These are phyloP conservation scores for Eubasilissa splendida DNA, from an alignment of 2,888 invertebrate species.

Conservation along the genomic window DNA sequence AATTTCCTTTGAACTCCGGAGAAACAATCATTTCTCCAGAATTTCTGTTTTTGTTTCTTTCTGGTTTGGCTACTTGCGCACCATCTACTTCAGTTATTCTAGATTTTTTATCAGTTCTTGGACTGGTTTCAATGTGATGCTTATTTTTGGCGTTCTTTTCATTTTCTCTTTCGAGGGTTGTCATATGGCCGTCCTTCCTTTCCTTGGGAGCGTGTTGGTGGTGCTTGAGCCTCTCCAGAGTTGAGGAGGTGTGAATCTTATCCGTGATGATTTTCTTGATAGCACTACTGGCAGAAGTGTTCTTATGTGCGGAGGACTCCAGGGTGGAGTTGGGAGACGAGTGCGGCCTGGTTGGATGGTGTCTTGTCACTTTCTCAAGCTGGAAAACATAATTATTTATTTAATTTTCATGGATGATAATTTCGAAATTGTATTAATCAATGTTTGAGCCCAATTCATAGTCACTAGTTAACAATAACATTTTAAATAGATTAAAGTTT, in stretches of 20 bases:
- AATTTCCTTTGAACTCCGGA: neutral
- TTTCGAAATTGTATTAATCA: too few relatives aligned
- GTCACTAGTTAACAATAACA: too few relatives aligned
- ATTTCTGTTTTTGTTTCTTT: conserved; percentile 66
- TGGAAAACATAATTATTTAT: conserved; percentile 62
- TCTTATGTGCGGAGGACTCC: conserved; percentile 66
- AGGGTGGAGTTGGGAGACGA: conserved; percentile 69
- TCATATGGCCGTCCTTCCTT: conserved; percentile 66
- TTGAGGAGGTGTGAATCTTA: conserved; percentile 69
- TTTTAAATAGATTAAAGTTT: too few relatives aligned
- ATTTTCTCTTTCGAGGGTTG: conserved; percentile 70
- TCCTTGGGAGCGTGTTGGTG: conserved; percentile 60
- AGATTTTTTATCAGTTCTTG: conserved; percentile 60
- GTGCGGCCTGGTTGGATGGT: conserved; percentile 69
- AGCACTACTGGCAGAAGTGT: conserved; percentile 63
- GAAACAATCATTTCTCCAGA: conserved; percentile 61
- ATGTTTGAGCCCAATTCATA: too few relatives aligned
- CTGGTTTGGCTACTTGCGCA: conserved; percentile 64
- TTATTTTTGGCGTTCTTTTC: conserved; percentile 69
- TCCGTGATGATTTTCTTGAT: conserved; percentile 72
- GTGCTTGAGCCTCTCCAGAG: conserved; percentile 68
- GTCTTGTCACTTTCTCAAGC: conserved; percentile 71
- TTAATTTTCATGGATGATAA: neutral
- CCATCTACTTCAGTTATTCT: conserved; percentile 13
- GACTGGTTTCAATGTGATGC: conserved; percentile 59